phyloP scores from a whole-genome alignment of 2,797 vertebrate species.

The Eutrigla gurnardus region DNA sequence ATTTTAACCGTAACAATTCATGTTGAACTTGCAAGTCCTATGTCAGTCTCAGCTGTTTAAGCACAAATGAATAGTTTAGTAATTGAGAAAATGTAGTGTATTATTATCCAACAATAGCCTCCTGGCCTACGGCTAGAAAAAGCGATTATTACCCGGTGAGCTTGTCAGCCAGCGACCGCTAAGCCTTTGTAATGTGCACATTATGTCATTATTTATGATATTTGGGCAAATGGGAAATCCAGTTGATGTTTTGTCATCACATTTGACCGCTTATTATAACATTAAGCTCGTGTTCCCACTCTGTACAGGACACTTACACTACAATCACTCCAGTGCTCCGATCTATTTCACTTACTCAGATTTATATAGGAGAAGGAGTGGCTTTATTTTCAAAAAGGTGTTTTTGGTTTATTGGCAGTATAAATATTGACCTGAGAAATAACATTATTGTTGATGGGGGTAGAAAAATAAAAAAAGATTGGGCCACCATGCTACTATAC shows the following conservation, averaged over 20 bases:
- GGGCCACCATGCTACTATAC: neutral
- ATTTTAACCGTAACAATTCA: neutral
- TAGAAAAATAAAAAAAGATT: neutral
- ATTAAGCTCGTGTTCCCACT: conserved; percentile 39
- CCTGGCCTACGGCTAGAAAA: conserved; percentile 43
- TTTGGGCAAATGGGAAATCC: conserved; percentile 48
- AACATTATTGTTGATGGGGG: neutral
- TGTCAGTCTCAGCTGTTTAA: conserved; percentile 1
- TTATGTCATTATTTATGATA: conserved; percentile 53
- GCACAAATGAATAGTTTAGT: conserved; percentile 26
- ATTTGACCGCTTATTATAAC: conserved; percentile 53
- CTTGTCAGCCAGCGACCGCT: conserved; percentile 35
- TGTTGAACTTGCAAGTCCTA: neutral
- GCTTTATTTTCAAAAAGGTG: conserved; percentile 37
- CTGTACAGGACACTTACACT: conserved; percentile 15
- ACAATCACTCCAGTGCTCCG: conserved; percentile 30
- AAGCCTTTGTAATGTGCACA: conserved; percentile 41
- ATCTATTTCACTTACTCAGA: conserved; percentile 38
- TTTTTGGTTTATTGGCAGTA: conserved; percentile 3
- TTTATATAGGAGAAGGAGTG: conserved; percentile 9
- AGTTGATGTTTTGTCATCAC: conserved; percentile 53
- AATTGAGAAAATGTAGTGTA: conserved; percentile 14
- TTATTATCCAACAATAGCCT: conserved; percentile 32
- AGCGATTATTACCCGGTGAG: conserved; percentile 36
- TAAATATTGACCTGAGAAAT: conserved; percentile 28